Base-by-base conservation (phyloP, 2,113 vertebrate genomes). In the Psilopogon haemacephalus region DNA sequence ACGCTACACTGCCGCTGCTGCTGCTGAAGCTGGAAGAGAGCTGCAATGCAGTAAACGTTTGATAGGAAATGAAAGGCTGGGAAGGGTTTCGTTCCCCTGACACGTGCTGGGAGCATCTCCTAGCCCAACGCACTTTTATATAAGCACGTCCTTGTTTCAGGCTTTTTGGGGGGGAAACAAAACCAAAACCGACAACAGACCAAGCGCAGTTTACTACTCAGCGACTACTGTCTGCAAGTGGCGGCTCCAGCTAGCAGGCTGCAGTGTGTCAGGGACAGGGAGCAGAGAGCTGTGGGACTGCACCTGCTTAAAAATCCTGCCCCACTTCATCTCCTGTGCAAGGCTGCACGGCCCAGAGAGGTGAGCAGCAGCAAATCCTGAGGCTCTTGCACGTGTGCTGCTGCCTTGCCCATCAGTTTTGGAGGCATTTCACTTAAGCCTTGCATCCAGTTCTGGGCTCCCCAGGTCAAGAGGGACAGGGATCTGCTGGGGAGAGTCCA, bases 231-330 rank as follows among this genome's bases (percentile, higher is more conserved):
- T 93, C 88, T 94, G 77, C 79, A 95, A 91, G 75, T 32, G 44
- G 92, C 84, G 91, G 78, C 92, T 96, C 88, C 79, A 89, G 72
- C 68, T 54, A 90, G 86, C 96, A 97, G 91, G 81, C 89, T 95
- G 75, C 86, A 92, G 97, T 97, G 97, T 97, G 89, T 92, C 71
- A 23, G 84, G 33, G 75, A 56, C 54, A 79, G 95, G 94, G 94
- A 95, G 88, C 94, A 93, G 86, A 95, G 93, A 5, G 9, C 77
- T 90, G 95, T 79, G 91, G 71, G 48, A 62, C 62, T 91, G 88
- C 94, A 94, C 94, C 90, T 96, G 91, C 94, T 92, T 96, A 96
- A n/a, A n/a, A n/a, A 97, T 96, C 85, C 87, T 30, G 59, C 48
- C 80, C 80, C 93, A 81, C 76, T 96, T 96, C 84, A 94, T 97